Base-by-base conservation (phyloP, 2,113 vertebrate genomes). In the Pagrus major region DNA sequence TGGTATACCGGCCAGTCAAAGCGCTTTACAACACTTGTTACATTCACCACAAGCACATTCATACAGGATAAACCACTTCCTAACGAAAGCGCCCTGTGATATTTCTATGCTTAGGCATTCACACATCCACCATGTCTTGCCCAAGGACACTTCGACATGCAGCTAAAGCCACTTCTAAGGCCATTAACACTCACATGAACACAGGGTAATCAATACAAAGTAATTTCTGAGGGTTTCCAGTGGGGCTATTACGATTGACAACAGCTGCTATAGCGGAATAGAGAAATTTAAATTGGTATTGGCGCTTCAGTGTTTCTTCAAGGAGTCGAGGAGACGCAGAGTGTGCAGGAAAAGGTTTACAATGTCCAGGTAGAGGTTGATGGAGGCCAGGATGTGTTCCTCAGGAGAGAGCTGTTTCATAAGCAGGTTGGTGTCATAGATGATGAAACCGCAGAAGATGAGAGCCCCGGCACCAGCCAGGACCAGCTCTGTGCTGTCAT, bases 391-490 rank as follows among this genome's bases (percentile, higher is more conserved):
- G 58, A 99, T 94, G 82, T 99, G 96, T 70, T 99, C 98, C 91
- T 99, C 98, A 0, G 97, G 97, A 25, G 98, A 99, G 5, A 99
- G 95, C 88, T 95, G 96, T 84, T 98, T 97, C 97, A 99, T 98
- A 91, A 99, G 90, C 71, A 97, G 75, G 74, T 97, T 95, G 21
- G 97, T 99, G 84, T 99, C 97, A 29, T 96, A 98, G 94, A 99
- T 96, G 88, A 99, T 97, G 93, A 98, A 99, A 71, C 97, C 97
- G n/a, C 97, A 99, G 92, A 99, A 99, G 25, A 99, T 90, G 76
- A 99, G 93, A 0, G 98, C 96, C 42, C 98, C 97, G 0, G 88
- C 89, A 25, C 95, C 95, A 23, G 97, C 94, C 69, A 97, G 84
- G 16, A 95, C 80, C 88, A 99, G 68, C 67, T 99, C 97, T 35